phyloP scores from a whole-genome alignment of 2,888 invertebrate genomes.

The Eupithecia centaureata region DNA sequence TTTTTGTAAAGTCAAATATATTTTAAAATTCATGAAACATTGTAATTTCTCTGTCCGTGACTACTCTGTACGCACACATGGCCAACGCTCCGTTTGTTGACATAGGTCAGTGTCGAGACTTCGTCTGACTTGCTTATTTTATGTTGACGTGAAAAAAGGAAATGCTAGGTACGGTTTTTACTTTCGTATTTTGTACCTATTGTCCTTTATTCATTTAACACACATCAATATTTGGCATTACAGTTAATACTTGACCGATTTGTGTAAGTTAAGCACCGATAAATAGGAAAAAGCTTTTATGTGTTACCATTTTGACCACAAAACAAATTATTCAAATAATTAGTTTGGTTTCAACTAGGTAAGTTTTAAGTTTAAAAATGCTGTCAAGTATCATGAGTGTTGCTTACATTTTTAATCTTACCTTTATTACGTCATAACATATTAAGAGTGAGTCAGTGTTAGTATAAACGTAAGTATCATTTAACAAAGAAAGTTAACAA shows the following conservation, averaged over 20 bases:
- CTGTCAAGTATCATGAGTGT: no score
- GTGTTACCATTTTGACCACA: background rate
- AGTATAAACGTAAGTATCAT: no score
- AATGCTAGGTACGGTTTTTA: background rate
- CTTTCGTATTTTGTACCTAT: background rate
- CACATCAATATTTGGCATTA: background rate
- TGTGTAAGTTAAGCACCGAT: background rate
- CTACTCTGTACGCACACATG: slow-evolving; percentile 48
- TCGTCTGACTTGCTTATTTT: slow-evolving; percentile 59
- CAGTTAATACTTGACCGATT: background rate
- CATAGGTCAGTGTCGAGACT: slow-evolving; percentile 79
- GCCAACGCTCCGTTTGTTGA: slow-evolving; percentile 66
- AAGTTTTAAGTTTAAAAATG: no score
- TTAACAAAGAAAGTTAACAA: no score
- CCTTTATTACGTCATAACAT: no score
- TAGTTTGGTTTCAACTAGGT: no score
- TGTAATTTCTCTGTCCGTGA: slow-evolving; percentile 21
- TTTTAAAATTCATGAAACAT: slow-evolving; percentile 16
- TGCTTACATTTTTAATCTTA: no score
- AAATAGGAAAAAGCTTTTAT: background rate
- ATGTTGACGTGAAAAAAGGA: slow-evolving; percentile 8
- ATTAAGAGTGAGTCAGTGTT: no score
- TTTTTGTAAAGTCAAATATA: slow-evolving; percentile 33
- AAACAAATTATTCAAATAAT: background rate
- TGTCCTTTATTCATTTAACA: background rate